A percentile compares a stretch with the other conserved stretches of the same genome.
These are phyloP conservation scores for Ophthalmolycus amberensis DNA, from an alignment of 2,113 vertebrate genomes.

Conservation along the genomic window DNA sequence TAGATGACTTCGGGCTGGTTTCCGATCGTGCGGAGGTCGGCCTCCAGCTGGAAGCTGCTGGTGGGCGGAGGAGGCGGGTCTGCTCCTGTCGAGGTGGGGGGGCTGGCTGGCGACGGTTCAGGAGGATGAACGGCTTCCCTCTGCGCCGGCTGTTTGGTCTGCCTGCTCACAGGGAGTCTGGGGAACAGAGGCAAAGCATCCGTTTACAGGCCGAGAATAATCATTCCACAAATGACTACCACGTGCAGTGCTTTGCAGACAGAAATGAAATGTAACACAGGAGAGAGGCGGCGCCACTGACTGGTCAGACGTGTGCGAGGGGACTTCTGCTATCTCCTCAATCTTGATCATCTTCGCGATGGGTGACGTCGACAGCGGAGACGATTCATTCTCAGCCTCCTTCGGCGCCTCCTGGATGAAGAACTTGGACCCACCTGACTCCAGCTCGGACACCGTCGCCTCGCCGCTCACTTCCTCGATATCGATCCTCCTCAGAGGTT, in stretches of 20 bases:
- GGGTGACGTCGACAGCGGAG: constrained; percentile 76
- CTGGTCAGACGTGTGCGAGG: constrained; percentile 69
- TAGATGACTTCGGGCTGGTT: constrained; percentile 86
- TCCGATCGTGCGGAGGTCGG: constrained; percentile 91
- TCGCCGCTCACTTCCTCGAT: constrained; percentile 90
- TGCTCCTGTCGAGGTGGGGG: not conserved
- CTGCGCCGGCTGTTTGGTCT: not conserved
- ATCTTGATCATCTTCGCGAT: constrained; percentile 92
- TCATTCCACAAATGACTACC: not conserved
- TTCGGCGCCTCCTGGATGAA: constrained; percentile 28
- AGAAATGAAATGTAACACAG: too few relatives aligned
- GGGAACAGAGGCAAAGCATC: not conserved
- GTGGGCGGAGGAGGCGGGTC: constrained; percentile 85
- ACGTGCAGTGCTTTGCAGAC: not conserved
- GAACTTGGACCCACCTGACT: not conserved
- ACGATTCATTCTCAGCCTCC: constrained; percentile 33
- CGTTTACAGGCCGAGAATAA: not conserved
- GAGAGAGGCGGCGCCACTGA: constrained; percentile 47
- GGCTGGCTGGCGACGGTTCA: not conserved
- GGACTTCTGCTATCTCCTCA: constrained; percentile 83
- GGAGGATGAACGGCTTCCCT: not conserved
- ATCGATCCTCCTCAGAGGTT: constrained; percentile 88
- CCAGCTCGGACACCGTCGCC: constrained; percentile 47
- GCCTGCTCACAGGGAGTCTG: constrained; percentile 34
- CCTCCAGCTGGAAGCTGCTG: constrained; percentile 94